phyloP scores from a whole-genome alignment of 2,113 vertebrate species.

The Anolis sagrei region DNA sequence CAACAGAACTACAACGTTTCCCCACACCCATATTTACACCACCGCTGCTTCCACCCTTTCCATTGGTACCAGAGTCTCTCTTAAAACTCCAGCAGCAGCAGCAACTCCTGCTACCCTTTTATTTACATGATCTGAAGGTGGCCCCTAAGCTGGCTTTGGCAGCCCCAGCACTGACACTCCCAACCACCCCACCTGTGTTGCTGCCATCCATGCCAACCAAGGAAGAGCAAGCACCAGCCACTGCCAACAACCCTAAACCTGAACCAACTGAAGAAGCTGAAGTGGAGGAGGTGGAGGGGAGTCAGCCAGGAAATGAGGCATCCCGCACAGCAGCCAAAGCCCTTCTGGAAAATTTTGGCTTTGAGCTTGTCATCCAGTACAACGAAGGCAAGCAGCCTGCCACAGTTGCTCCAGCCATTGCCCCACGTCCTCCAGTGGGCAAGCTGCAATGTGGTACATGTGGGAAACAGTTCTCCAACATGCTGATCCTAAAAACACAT shows the following conservation, averaged over 20 bases:
- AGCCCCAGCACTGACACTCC: slow-evolving; percentile 62
- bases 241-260: slow-evolving; percentile 46
- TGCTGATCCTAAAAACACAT: slow-evolving; percentile 76
- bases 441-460: slow-evolving; percentile 73
- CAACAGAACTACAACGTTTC: slow-evolving; percentile 70
- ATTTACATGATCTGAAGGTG: slow-evolving; percentile 75
- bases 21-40: slow-evolving; percentile 69
- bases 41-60: slow-evolving; percentile 70
- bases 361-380: slow-evolving; percentile 77
- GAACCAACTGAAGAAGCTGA: slow-evolving; percentile 45
- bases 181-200: slow-evolving; percentile 36
- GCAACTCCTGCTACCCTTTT: slow-evolving; percentile 74
- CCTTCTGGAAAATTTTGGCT: slow-evolving; percentile 75
- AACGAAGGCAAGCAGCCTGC: slow-evolving; percentile 72
- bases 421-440: slow-evolving; percentile 56
- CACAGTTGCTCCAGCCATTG: slow-evolving; percentile 24
- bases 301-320: slow-evolving; percentile 41
- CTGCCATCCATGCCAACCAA: slow-evolving; percentile 44
- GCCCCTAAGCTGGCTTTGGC: slow-evolving; percentile 68
- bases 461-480: slow-evolving; percentile 76
- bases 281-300: slow-evolving; percentile 43
- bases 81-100: slow-evolving; percentile 77
- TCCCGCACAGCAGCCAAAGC: slow-evolving; percentile 70
- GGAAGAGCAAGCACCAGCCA: slow-evolving; percentile 21
- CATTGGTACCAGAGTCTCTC: slow-evolving; percentile 71